Conservation (phyloP, 1,140 invertebrate genomes). For the Babylonia areolata region DNA sequence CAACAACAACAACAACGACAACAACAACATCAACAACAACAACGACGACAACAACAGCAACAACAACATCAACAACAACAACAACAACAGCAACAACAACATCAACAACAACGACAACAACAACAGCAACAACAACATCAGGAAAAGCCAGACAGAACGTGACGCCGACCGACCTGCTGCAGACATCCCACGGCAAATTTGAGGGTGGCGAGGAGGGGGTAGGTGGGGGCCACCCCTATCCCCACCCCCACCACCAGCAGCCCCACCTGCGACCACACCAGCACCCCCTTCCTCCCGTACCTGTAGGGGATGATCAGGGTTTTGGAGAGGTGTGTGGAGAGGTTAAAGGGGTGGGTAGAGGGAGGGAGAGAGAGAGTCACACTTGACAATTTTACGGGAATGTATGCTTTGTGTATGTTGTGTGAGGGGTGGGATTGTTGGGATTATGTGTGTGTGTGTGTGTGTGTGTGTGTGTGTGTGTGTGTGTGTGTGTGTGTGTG, state of each 20-base stretch:
- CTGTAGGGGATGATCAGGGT: neutral
- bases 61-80: too few relatives aligned
- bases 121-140: too few relatives aligned
- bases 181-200: constrained; percentile 60
- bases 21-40: too few relatives aligned
- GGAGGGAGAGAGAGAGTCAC: neutral
- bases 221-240: constrained; percentile 55
- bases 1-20: too few relatives aligned
- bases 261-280: constrained; percentile 58
- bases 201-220: constrained; percentile 54
- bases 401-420: neutral
- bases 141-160: too few relatives aligned
- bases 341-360: neutral
- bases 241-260: constrained; percentile 57
- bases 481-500: too few relatives aligned
- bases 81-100: too few relatives aligned
- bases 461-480: too few relatives aligned
- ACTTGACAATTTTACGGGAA: neutral
- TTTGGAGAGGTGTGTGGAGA: neutral
- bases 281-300: constrained; percentile 59
- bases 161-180: constrained; percentile 58
- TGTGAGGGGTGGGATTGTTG: too few relatives aligned
- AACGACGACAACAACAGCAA: too few relatives aligned
- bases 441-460: too few relatives aligned
- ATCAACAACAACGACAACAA: too few relatives aligned